These are phyloP conservation scores for Myotis yumanensis DNA, from an alignment of 2,113 vertebrate genomes.

Conservation along the genomic window DNA sequence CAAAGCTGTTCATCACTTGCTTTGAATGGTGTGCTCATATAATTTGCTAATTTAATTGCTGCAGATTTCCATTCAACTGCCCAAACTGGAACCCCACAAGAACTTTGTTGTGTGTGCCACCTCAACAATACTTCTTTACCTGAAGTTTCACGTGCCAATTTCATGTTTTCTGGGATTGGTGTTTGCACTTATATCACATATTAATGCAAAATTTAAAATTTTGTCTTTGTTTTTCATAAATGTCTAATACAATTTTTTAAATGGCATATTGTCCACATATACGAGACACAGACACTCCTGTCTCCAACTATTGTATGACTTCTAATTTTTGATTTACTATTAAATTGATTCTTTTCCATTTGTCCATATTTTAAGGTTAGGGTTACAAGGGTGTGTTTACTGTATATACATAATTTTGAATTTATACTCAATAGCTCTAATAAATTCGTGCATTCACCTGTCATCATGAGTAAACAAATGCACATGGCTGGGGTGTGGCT, in stretches of 20 bases:
- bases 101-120: neutral
- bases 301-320: neutral
- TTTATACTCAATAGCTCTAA: too few relatives aligned
- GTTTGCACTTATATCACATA: neutral
- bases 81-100: neutral
- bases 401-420: too few relatives aligned
- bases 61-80: neutral
- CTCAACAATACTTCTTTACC: neutral
- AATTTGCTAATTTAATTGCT: neutral
- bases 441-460: too few relatives aligned
- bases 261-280: neutral
- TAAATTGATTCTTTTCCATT: neutral
- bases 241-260: neutral
- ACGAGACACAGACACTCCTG: neutral
- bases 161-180: neutral
- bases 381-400: neutral
- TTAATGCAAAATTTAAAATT: neutral
- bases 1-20: neutral
- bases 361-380: neutral
- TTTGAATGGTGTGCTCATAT: neutral
- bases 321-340: neutral
- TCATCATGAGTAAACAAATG: neutral
- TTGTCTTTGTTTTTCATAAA: neutral
- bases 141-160: neutral
- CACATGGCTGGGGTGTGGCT: neutral